These are phyloP conservation scores for Rhinoderma darwinii DNA, from an alignment of 2,113 vertebrate species.

Conservation along the genomic window DNA sequence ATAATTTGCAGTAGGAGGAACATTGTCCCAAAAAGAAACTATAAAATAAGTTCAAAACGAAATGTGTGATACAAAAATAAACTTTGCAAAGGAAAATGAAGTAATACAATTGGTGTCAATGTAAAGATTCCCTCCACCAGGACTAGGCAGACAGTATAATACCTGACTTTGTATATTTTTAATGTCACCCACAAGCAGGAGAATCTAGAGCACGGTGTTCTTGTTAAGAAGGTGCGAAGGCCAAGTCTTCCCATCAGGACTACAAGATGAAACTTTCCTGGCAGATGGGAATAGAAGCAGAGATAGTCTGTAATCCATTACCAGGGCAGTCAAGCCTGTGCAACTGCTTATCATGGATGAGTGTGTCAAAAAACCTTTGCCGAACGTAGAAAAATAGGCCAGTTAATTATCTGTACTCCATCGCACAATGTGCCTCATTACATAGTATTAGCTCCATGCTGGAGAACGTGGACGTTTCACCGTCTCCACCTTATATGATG, in stretches of 20 bases:
- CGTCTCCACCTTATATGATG: neutral
- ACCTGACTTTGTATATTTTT: neutral
- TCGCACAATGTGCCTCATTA: slow-evolving; percentile 46
- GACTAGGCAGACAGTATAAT: neutral
- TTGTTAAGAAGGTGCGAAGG: neutral
- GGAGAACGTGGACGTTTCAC: neutral
- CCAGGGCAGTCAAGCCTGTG: slow-evolving; percentile 28
- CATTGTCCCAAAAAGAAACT: no score
- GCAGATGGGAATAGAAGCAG: neutral
- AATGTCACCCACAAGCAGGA: neutral
- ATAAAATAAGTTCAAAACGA: no score
- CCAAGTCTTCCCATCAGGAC: slow-evolving; percentile 1
- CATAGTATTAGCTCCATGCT: neutral
- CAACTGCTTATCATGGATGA: neutral
- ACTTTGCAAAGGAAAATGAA: no score
- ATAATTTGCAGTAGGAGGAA: no score
- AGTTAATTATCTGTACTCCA: slow-evolving; percentile 31
- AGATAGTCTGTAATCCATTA: slow-evolving; percentile 22
- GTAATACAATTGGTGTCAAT: no score
- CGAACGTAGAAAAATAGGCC: slow-evolving; percentile 10
- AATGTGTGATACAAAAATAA: no score
- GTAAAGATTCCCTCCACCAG: neutral
- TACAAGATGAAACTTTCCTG: slow-evolving; percentile 19
- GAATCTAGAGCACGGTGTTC: neutral
- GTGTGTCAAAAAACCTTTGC: slow-evolving; percentile 34